Percentiles rank a stretch among this genome's conserved stretches.
phyloP scores from a whole-genome alignment of 2,888 invertebrate genomes.

The Venustoraphidia nigricollis region DNA sequence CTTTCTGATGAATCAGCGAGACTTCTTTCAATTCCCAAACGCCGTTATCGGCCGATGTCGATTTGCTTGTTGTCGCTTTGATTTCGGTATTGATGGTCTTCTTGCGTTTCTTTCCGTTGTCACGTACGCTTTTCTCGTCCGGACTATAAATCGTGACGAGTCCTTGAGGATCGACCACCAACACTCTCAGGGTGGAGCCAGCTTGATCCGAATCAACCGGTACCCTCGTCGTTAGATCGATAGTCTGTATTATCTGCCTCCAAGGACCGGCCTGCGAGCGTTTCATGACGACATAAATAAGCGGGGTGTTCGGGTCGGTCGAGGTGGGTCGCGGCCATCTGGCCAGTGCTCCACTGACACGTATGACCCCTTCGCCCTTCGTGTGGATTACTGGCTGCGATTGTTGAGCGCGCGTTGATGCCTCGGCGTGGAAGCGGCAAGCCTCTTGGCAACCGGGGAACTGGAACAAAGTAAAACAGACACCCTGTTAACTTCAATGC shows the following conservation, averaged over 20 bases:
- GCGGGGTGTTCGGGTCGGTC: constrained; percentile 34
- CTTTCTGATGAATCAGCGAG: constrained; percentile 57
- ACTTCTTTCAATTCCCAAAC: constrained; percentile 49
- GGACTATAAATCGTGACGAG: constrained; percentile 56
- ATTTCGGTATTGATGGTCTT: constrained; percentile 33
- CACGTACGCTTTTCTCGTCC: constrained; percentile 37
- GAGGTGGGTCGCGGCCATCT: constrained; percentile 49
- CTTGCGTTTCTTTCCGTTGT: constrained; percentile 26
- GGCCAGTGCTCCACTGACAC: constrained; percentile 43
- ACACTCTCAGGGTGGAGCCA: constrained; percentile 46
- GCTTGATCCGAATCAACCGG: constrained; percentile 41
- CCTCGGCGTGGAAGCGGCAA: constrained; percentile 51
- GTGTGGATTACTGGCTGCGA: constrained; percentile 55
- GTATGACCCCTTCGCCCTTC: constrained; percentile 50
- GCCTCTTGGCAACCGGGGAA: constrained; percentile 58
- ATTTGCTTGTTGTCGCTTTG: constrained; percentile 33
- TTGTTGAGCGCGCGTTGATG: constrained; percentile 39
- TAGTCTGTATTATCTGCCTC: constrained; percentile 51
- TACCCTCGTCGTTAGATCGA: constrained; percentile 44
- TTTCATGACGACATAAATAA: constrained; percentile 56
- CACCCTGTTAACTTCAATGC: not conserved
- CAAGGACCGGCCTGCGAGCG: constrained; percentile 45
- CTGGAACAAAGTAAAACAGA: constrained; percentile 30
- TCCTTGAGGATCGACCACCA: constrained; percentile 55
- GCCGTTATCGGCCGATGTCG: constrained; percentile 30